Evolutionary conservation across 37 sponge, comb jelly and placozoan species (phyloP), one percentile per base, ranked within the genome.

Genomic region (Amphimedon queenslandica): DNA sequence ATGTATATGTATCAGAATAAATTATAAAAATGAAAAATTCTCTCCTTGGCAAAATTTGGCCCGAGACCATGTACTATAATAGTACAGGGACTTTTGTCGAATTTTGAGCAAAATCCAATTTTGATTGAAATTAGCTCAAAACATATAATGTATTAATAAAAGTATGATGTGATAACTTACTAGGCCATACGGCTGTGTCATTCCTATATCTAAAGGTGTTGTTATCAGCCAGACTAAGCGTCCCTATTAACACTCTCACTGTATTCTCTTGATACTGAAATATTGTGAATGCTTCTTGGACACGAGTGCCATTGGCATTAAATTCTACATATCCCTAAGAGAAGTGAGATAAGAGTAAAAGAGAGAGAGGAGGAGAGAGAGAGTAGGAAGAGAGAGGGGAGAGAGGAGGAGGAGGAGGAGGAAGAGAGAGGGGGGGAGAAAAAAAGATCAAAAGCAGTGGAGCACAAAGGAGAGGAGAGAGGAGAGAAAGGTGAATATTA

Each of bases 221-320:
- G 13, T 47, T 47, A 8, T 18, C 13, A 47, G 51, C 13, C 13
- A 8, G 51, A 47, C 13, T 47, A 13, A 47, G 13, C 8, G 13
- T 47, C 13, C 13, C 51, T 18, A 47, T 18, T 47, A 47, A 8
- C 8, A 47, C 51, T 13, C 51, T 47, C 13, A 18, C 51, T 18
- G 8, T 47, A 18, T 47, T 47, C 51, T 60, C 5, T 11, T n/a
- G 61, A 25, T 60, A 60, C 61, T 60, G 61, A n/a, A 60, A n/a
- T 5, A 60, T n/a, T 60, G 5, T n/a, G 27, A 60, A 11, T n/a
- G 21, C 5, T 6, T 60, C 27, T n/a, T 25, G 28, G 5, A 60
- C 21, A n/a, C 61, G 61, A 60, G 61, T 60, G 28, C 61, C 61
- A 60, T 60, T n/a, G 5, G 8, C 61, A 60, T 60, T 25, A 60